A percentile compares a stretch with the other conserved stretches of the same genome.
Evolutionary conservation across 92 coral and sea anemone species (phyloP).

Genomic region (Parazoanthus atlanticus): DNA sequence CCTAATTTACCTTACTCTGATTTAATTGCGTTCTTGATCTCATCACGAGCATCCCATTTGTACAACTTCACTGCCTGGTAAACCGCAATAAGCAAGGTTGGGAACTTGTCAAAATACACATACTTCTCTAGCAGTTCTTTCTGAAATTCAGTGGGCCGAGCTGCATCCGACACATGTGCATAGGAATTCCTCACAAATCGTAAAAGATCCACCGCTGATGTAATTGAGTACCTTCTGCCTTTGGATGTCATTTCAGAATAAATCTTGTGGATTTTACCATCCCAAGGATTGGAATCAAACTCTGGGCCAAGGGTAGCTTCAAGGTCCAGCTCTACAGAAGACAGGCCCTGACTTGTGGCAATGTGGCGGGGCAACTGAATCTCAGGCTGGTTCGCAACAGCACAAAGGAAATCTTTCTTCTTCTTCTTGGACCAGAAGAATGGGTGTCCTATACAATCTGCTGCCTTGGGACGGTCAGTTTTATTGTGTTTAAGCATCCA

Average conservation of each 20-base stretch:
- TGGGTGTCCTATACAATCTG: background rate
- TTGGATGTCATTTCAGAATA: conserved; percentile 26
- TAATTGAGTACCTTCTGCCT: background rate
- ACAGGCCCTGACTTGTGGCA: background rate
- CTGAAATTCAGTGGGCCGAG: background rate
- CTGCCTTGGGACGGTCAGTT: background rate
- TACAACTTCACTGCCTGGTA: background rate
- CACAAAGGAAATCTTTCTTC: conserved; percentile 11
- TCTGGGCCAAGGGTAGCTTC: background rate
- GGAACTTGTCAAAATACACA: background rate
- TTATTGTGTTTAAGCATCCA: background rate
- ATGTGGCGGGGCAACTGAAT: background rate
- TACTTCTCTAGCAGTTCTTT: background rate
- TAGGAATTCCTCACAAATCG: conserved; percentile 31
- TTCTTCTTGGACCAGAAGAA: conserved; percentile 30
- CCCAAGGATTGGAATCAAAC: conserved; percentile 6
- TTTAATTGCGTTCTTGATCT: background rate
- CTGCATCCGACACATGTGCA: background rate
- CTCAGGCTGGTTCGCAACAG: conserved; percentile 32
- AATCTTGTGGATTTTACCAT: background rate
- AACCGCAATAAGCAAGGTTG: background rate
- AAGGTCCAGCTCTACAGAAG: conserved; percentile 4
- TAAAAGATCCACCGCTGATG: conserved; percentile 11
- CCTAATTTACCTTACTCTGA: too few relatives aligned
- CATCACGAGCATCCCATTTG: background rate